These are phyloP conservation scores for Palythoa caribaeorum DNA, from an alignment of 92 coral and sea anemone species.

Conservation along the genomic window DNA sequence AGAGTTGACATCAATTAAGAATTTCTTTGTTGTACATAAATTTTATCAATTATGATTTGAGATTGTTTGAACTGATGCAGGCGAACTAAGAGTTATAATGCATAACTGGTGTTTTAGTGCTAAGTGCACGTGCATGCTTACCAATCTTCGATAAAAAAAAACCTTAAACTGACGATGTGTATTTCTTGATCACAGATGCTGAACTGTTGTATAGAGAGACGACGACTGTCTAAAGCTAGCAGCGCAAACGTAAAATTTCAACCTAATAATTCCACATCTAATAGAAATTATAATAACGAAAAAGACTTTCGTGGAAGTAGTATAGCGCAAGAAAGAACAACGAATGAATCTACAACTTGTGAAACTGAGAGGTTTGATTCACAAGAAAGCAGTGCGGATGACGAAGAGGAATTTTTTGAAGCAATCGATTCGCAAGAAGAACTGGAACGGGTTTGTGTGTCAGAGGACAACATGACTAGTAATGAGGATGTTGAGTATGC, in stretches of 20 bases:
- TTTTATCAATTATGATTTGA: no score
- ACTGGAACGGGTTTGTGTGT: constrained; percentile 45
- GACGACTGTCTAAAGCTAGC: constrained; percentile 71
- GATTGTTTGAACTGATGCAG: neutral
- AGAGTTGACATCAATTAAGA: no score
- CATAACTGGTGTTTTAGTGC: neutral
- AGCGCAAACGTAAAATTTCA: constrained; percentile 10
- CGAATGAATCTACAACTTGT: neutral
- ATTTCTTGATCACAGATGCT: constrained; percentile 76
- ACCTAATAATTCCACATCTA: neutral
- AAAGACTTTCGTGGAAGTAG: constrained; percentile 29
- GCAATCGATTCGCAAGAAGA: constrained; percentile 88
- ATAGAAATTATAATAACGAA: constrained; percentile 14
- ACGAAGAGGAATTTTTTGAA: constrained; percentile 95
- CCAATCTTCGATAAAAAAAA: neutral
- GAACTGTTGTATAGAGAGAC: constrained; percentile 95
- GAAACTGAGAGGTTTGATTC: constrained; percentile 41
- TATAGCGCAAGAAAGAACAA: neutral
- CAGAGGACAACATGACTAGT: constrained; percentile 6
- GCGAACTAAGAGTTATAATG: neutral
- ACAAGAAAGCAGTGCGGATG: constrained; percentile 68
- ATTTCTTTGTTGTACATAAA: no score
- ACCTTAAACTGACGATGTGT: neutral
- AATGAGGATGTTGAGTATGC: neutral
- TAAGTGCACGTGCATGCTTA: neutral